Base-by-base conservation (phyloP, 2,888 invertebrate genomes). In the Synanthedon myopaeformis region DNA sequence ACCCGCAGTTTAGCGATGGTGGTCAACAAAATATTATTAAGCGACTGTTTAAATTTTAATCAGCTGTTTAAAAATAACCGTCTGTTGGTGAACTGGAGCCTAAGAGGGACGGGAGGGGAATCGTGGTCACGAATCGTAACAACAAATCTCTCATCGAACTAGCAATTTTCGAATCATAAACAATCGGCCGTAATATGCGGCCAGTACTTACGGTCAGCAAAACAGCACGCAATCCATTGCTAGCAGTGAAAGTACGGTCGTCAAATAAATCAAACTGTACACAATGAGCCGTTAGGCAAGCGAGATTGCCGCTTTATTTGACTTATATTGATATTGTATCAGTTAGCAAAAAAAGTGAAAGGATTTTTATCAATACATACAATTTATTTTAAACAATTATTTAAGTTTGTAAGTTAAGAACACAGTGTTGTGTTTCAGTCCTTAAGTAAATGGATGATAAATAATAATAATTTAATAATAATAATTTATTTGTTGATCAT, bases 241-340 rank as follows among this genome's bases (percentile, higher is more conserved):
- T 3, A 45, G 64, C 70, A 75, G 77, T 74, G 81, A 79, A 80
- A 82, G 82, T 79, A 67, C 65, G 62, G 64, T 72, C 76, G 73
- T 74, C 72, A 75, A 74, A 80, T 82, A 82, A 82, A 82, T 82
- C 82, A 82, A 68, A 68, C n/a, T 45, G 13, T n/a, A 45, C 45
- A 45, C 45, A 79, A 82, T 80, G 75, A 76, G 76, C 73, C 73
- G 75, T 79, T 79, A 76, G 63, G 72, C 67, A 67, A 65, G 67
- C 63, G 65, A 68, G 69, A 72, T 73, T 76, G 74, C 77, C 64
- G 76, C 77, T 76, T 75, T 75, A 73, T 75, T 77, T 76, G 75
- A 75, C 71, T 71, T 75, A 76, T 76, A 76, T 76, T 72, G 72
- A 70, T 67, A 69, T 65, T 45, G 45, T 45, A 45, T 14, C 13